Evolutionary conservation across 2,888 invertebrate genomes (phyloP), one percentile per base, ranked within the genome.

Genomic region (Sarcophaga subvicina): DNA sequence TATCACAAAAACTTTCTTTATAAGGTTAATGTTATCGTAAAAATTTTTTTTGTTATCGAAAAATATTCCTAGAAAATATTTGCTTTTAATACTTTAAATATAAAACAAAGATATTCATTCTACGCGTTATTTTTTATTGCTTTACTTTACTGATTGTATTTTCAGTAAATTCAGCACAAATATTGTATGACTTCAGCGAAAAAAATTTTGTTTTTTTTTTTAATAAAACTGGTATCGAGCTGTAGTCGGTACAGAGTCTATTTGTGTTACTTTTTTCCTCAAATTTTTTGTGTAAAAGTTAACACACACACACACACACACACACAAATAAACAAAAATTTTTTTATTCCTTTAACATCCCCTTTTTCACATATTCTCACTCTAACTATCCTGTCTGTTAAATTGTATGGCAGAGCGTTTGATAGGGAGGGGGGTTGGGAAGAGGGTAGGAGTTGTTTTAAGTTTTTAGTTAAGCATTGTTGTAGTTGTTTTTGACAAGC

Each of bases 401-500:
- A 37, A 37, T 37, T 37, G 37, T 37, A 37, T 37, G 37, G 37
- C 37, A 37, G 8, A 0, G 37, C 1, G 22, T 71, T 12, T 17
- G 20, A 14, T 22, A 1, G 22, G 22, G 1, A 22, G 22, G 67
- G 67, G 2, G 45, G 0, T 49, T 22, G 27, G 47, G 6, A 17
- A n/a, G 27, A 45, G 63, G 45, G 14, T 63, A 17, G 27, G 14
- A 69, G 20, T 82, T 76, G 54, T 54, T 82, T 77, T 75, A 70
- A 67, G 75, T 79, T 84, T 80, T 83, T 80, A 47, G 37, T 37
- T 37, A 10, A 37, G 37, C 37, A 2, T 37, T 37, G 37, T 37
- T 37, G 37, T 37, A 37, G 73, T 87, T 84, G 83, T 78, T 87
- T 88, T 89, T 88, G 89, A 88, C 88, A 89, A 89, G 88, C 89